Evolutionary conservation across 1,140 invertebrate genomes (phyloP).

Genomic region (Drosophila nasuta): DNA sequence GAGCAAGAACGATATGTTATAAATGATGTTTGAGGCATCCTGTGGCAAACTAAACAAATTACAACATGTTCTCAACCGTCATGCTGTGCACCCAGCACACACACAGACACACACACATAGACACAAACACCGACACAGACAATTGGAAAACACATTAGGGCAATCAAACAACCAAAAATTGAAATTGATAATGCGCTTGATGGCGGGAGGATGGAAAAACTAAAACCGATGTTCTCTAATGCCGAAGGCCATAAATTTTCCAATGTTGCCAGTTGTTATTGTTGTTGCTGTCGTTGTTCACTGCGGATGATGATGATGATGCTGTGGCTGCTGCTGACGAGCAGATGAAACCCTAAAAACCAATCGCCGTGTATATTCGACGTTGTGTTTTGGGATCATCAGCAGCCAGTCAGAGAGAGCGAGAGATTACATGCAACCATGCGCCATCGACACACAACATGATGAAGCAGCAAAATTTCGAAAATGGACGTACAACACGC

Average conservation of each 20-base stretch:
- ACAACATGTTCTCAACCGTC: conserved; percentile 69
- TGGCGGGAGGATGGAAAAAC: conserved; percentile 45
- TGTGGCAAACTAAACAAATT: conserved; percentile 65
- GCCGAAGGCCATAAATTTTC: conserved; percentile 76
- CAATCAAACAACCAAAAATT: conserved; percentile 80
- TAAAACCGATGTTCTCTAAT: conserved; percentile 72
- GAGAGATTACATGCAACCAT: conserved; percentile 54
- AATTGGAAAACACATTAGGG: conserved; percentile 80
- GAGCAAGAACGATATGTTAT: conserved; percentile 42
- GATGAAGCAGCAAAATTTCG: conserved; percentile 79
- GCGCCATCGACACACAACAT: conserved; percentile 51
- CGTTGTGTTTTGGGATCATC: conserved; percentile 58
- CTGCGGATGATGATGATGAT: conserved; percentile 36
- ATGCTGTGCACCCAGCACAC: conserved; percentile 46
- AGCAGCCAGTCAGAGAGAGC: conserved; percentile 64
- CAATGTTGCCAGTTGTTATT: conserved; percentile 58
- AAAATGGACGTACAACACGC: conserved; percentile 80
- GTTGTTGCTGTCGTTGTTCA: conserved; percentile 50
- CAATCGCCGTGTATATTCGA: conserved; percentile 48
- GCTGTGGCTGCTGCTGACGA: conserved; percentile 15
- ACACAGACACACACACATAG: not conserved
- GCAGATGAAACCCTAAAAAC: conserved; percentile 65
- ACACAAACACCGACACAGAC: conserved; percentile 26
- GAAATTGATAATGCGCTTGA: conserved; percentile 74
- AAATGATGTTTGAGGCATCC: conserved; percentile 71